Percentiles rank a stretch among this genome's conserved stretches.
Conservation (phyloP, 2,888 invertebrate genomes). For the Eretmocerus hayati region DNA sequence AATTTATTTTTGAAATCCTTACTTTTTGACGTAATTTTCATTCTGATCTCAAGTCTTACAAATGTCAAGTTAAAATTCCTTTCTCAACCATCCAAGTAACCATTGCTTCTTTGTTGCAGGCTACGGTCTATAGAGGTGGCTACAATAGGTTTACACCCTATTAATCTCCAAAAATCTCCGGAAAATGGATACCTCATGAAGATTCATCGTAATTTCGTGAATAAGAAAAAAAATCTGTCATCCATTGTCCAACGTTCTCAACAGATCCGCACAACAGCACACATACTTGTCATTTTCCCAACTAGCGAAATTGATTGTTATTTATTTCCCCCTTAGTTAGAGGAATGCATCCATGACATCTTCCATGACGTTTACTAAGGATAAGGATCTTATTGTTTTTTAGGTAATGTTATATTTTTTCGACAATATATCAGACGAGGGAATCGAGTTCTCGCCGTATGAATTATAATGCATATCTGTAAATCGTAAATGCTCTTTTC, state of each 20-base stretch:
- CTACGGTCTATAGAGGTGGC: constrained; percentile 87
- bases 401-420: not conserved
- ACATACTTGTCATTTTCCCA: not conserved
- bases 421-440: too few relatives aligned
- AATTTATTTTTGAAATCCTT: too few relatives aligned
- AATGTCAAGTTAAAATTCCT: too few relatives aligned
- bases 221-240: not conserved
- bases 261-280: not conserved
- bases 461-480: too few relatives aligned
- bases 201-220: not conserved
- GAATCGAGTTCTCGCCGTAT: too few relatives aligned
- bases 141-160: constrained; percentile 94
- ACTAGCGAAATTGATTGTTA: constrained; percentile 26
- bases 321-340: constrained; percentile 37
- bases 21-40: too few relatives aligned
- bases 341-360: constrained; percentile 33
- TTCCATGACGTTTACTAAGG: not conserved
- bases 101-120: constrained; percentile 64
- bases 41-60: too few relatives aligned
- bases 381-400: not conserved
- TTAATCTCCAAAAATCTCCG: constrained; percentile 51
- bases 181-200: not conserved
- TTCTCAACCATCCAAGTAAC: too few relatives aligned
- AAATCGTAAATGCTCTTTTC: too few relatives aligned
- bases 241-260: not conserved